phyloP scores from a whole-genome alignment of 1,140 invertebrate genomes.

The Tetranychus cinnabarinus region DNA sequence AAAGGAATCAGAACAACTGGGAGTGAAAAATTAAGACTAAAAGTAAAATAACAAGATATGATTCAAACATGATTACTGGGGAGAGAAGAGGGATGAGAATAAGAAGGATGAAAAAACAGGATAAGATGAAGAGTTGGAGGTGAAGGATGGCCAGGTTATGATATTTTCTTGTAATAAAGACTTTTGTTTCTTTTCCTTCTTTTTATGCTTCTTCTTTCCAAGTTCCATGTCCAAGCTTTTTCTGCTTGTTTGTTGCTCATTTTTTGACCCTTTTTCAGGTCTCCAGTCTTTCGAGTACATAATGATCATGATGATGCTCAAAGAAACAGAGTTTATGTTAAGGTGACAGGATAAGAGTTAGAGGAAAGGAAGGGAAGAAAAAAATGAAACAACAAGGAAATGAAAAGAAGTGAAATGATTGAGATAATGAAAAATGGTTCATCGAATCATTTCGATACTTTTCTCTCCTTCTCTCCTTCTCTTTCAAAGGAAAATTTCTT shows the following conservation, averaged over 20 bases:
- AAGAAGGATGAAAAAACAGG: background rate
- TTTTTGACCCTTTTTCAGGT: too few species aligned
- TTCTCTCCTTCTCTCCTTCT: too few species aligned
- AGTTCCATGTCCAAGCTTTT: background rate
- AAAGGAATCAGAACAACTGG: background rate
- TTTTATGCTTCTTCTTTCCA: background rate
- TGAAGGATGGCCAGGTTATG: too few species aligned
- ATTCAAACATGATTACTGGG: background rate
- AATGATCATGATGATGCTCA: too few species aligned
- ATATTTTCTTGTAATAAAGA: too few species aligned
- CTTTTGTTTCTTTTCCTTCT: background rate
- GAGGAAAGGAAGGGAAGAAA: background rate
- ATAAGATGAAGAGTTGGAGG: background rate
- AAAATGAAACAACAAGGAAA: background rate
- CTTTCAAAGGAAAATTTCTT: too few species aligned
- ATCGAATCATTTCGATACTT: too few species aligned
- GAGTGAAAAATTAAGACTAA: background rate
- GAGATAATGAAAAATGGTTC: too few species aligned
- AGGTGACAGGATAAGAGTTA: background rate
- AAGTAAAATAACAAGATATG: background rate
- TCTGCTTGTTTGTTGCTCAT: too few species aligned
- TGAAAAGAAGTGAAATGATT: too few species aligned
- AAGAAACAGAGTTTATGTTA: background rate
- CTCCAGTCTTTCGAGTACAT: too few species aligned
- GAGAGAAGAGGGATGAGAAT: background rate